phyloP scores from a whole-genome alignment of 2,797 vertebrate species.

The Takifugu rubripes region DNA sequence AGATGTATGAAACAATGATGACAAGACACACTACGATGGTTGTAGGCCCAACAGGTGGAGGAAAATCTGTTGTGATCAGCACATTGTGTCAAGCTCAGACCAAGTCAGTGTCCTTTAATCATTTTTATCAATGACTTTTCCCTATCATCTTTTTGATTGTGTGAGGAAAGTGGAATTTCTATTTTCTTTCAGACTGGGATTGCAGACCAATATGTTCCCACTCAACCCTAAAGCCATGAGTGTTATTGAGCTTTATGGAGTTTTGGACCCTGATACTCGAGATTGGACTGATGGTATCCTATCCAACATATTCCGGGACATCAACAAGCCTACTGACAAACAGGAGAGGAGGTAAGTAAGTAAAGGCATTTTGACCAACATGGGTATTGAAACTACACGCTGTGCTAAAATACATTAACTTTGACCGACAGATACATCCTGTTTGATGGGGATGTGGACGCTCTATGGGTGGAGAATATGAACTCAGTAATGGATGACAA shows the following conservation, averaged over 20 bases:
- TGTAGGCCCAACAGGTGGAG: slow-evolving; percentile 94
- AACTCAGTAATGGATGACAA: slow-evolving; percentile 99
- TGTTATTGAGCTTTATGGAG: slow-evolving; percentile 92
- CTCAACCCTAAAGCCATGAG: slow-evolving; percentile 96
- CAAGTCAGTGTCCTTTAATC: slow-evolving; percentile 74
- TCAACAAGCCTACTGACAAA: slow-evolving; percentile 93
- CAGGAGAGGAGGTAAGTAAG: slow-evolving; percentile 84
- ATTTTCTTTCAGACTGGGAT: slow-evolving; percentile 77
- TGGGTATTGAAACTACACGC: not conserved
- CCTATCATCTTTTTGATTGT: not conserved
- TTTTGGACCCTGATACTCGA: slow-evolving; percentile 88
- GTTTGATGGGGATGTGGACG: slow-evolving; percentile 98
- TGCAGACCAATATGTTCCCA: slow-evolving; percentile 85
- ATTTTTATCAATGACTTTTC: not conserved
- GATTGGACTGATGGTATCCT: slow-evolving; percentile 97
- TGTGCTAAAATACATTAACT: slow-evolving; percentile 67
- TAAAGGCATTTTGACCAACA: not conserved
- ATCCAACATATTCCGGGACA: slow-evolving; percentile 95
- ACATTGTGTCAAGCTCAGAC: slow-evolving; percentile 92
- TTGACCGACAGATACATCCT: slow-evolving; percentile 85
- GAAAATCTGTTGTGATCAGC: slow-evolving; percentile 96
- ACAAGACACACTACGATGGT: slow-evolving; percentile 97
- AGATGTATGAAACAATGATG: slow-evolving; percentile 98
- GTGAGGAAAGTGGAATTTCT: not conserved
- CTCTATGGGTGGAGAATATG: slow-evolving; percentile 99